Base-by-base conservation (phyloP, 2,113 vertebrate species). In the Tricholaema leucomelas region DNA sequence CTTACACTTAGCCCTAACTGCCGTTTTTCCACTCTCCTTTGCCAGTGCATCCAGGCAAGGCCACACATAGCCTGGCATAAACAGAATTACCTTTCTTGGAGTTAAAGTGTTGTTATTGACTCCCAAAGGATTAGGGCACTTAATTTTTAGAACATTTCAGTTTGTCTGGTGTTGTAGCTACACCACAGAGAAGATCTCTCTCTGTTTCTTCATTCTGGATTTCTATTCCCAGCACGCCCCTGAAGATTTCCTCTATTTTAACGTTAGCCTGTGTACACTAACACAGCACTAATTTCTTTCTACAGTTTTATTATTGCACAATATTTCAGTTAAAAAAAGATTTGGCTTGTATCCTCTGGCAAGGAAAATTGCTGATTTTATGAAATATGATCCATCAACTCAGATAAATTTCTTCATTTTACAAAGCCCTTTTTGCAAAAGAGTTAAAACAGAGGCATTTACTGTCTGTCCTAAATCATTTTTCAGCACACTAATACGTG, bases 301-400 rank as follows among this genome's bases (percentile, higher is more conserved):
- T 73, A 83, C 55, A 67, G 77, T 92, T 91, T 93, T 88, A 81
- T 77, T 94, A 78, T 88, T 95, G 72, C 20, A 67, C 84, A 93
- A 71, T 96, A 92, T 77, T 92, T 89, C 87, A 86, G 90, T 92
- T 91, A 18, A 44, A 44, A 44, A 44, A 44, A 69, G 20, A 90
- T 87, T 91, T 91, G 90, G 81, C 90, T 90, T 91, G 36, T 77
- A 94, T 89, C 79, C 87, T 87, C 67, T 92, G 91, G 84, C 83
- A 90, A 91, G 65, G 54, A 85, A 61, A 92, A 91, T 81, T 90
- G 76, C 75, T 87, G 78, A 73, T 90, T 94, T 94, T 92, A 85
- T 97, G 93, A 95, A 95, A 94, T 91, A 95, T 93, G 94, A 92
- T 93, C 86, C 60, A 82, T 96, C 89, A 91, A 60, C 64, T 93